phyloP scores from a whole-genome alignment of 2,113 vertebrate species.

The Ornithorhynchus anatinus region DNA sequence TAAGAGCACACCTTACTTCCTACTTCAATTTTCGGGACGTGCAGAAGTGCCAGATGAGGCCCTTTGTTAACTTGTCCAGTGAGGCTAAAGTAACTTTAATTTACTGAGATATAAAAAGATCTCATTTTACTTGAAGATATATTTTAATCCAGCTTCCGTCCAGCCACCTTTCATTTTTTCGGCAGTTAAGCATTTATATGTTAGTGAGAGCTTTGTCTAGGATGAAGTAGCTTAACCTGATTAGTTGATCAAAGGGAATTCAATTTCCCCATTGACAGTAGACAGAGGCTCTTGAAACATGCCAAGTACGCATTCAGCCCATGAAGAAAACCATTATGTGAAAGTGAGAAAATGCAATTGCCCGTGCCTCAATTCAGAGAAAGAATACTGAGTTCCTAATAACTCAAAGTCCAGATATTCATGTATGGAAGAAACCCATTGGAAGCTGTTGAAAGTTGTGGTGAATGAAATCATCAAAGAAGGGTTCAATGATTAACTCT shows the following conservation, averaged over 20 bases:
- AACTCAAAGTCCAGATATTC: constrained; percentile 10
- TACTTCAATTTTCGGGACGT: too few species aligned
- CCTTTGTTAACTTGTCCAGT: too few species aligned
- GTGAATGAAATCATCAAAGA: constrained; percentile 22
- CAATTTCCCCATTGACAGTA: constrained; percentile 13
- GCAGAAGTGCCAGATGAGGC: too few species aligned
- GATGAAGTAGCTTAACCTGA: constrained; percentile 22
- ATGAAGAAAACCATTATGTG: constrained; percentile 15
- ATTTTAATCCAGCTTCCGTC: background rate
- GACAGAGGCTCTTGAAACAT: constrained; percentile 3
- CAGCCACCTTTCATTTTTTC: background rate
- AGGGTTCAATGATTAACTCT: too few species aligned
- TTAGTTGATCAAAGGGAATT: constrained; percentile 30
- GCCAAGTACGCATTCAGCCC: constrained; percentile 9
- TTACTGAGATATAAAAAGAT: too few species aligned
- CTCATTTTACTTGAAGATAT: too few species aligned
- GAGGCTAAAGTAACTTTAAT: too few species aligned
- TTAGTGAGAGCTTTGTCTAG: constrained; percentile 34
- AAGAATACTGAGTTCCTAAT: background rate
- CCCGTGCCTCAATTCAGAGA: constrained; percentile 25
- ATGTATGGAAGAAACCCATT: background rate
- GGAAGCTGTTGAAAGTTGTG: background rate
- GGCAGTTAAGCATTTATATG: background rate
- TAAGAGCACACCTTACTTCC: too few species aligned
- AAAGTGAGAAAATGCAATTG: constrained; percentile 37